phyloP scores from a whole-genome alignment of 1,140 invertebrate genomes.

The Asbolus verrucosus region DNA sequence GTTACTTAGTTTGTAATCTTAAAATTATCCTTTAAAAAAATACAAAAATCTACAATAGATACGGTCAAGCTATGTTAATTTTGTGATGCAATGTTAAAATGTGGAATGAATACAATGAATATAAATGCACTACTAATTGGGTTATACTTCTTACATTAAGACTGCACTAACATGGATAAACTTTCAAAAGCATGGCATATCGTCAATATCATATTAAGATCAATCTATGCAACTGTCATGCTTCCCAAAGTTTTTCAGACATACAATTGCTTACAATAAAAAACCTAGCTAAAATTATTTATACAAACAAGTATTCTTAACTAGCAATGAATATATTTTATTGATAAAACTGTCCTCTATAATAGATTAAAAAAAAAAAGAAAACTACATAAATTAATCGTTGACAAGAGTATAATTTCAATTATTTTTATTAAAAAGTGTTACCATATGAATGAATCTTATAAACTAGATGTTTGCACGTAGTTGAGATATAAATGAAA shows the following conservation, averaged over 20 bases:
- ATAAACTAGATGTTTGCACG: constrained; percentile 61
- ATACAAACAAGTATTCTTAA: constrained; percentile 64
- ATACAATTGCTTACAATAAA: constrained; percentile 63
- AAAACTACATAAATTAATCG: constrained; percentile 61
- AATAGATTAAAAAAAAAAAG: constrained; percentile 58
- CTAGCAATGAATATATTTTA: constrained; percentile 61
- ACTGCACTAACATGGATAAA: constrained; percentile 64
- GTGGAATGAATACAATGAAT: constrained; percentile 64
- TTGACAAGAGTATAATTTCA: constrained; percentile 53
- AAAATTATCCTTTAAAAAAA: constrained; percentile 59
- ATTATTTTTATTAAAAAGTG: constrained; percentile 43
- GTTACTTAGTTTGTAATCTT: constrained; percentile 45
- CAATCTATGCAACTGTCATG: constrained; percentile 40
- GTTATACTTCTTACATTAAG: constrained; percentile 60
- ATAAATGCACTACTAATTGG: constrained; percentile 62
- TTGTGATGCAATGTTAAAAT: constrained; percentile 56
- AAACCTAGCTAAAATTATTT: constrained; percentile 64
- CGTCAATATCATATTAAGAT: constrained; percentile 11
- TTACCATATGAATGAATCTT: constrained; percentile 53
- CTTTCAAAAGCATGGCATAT: constrained; percentile 42
- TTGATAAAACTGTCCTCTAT: constrained; percentile 61
- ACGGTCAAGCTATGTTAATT: constrained; percentile 51
- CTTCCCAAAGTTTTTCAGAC: constrained; percentile 50
- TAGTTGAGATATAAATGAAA: constrained; percentile 53
- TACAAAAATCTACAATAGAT: constrained; percentile 61